A percentile compares a stretch with the other conserved stretches of the same genome.
These are phyloP conservation scores for Rhorus exstirpatorius DNA, from an alignment of 2,888 invertebrate species.

Conservation along the genomic window DNA sequence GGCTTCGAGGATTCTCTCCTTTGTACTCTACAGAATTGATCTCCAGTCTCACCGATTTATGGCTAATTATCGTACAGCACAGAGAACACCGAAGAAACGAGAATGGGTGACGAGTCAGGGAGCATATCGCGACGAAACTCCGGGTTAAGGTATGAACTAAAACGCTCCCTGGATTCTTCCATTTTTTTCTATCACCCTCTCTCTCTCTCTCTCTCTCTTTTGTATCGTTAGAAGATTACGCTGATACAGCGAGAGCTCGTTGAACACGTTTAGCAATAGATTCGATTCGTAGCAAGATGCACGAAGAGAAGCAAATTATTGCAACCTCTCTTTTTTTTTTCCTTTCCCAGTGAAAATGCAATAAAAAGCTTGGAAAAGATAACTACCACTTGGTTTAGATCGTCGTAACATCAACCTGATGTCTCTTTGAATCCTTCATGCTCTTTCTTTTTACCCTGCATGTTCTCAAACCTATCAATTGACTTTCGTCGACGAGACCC, in stretches of 20 bases:
- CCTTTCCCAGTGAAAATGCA: constrained; percentile 10
- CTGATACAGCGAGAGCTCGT: constrained; percentile 12
- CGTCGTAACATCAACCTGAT: constrained; percentile 3
- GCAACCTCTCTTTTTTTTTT: background rate
- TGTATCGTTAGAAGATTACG: no score
- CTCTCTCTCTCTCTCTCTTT: background rate
- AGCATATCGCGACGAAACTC: constrained; percentile 43
- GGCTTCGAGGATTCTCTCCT: constrained; percentile 66
- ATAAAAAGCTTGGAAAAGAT: constrained; percentile 15
- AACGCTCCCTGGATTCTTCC: constrained; percentile 38
- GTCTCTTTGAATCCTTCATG: constrained; percentile 20
- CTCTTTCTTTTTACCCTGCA: background rate
- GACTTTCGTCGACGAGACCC: constrained; percentile 52
- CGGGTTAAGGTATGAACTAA: constrained; percentile 15
- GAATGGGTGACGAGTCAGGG: constrained; percentile 69
- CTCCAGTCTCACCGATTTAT: constrained; percentile 74
- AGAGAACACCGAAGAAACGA: constrained; percentile 33
- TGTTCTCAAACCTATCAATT: constrained; percentile 44
- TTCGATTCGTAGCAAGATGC: constrained; percentile 5
- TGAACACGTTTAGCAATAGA: constrained; percentile 44
- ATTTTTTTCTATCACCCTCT: constrained; percentile 18
- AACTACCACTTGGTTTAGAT: constrained; percentile 12
- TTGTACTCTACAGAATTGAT: constrained; percentile 68
- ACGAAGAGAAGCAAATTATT: background rate
- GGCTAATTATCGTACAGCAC: constrained; percentile 76